A percentile compares a stretch with the other conserved stretches of the same genome.
These are phyloP conservation scores for Lagorchestes hirsutus DNA, from an alignment of 2,797 vertebrate species.

Conservation along the genomic window DNA sequence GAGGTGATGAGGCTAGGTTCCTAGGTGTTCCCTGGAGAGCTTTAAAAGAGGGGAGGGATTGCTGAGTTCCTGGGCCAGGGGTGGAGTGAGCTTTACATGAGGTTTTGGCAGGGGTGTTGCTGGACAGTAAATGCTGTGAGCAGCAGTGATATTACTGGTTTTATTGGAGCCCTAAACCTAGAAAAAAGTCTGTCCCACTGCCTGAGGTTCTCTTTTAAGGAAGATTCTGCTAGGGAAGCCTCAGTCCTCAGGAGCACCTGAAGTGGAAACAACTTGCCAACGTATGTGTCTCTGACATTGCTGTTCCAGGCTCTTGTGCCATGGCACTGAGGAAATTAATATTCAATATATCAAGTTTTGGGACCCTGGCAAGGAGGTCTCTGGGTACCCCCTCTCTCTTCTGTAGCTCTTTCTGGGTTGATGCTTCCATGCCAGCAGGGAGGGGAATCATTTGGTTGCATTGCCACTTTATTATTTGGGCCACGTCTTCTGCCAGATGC, in stretches of 20 bases:
- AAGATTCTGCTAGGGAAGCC: not conserved
- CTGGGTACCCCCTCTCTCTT: not conserved
- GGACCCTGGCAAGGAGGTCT: not conserved
- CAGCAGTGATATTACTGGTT: not conserved
- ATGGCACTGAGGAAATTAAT: not conserved
- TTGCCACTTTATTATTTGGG: not conserved
- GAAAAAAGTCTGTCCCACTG: not conserved
- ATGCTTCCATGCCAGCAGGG: constrained; percentile 42
- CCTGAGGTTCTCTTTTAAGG: not conserved
- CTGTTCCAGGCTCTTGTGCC: not conserved
- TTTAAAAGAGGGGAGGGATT: not conserved
- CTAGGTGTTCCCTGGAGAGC: not conserved
- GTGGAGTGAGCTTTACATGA: not conserved
- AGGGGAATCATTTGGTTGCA: constrained; percentile 43
- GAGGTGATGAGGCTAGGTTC: not conserved
- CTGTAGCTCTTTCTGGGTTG: constrained; percentile 7
- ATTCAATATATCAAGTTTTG: not conserved
- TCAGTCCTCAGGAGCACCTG: not conserved
- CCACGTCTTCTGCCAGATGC: constrained; percentile 20
- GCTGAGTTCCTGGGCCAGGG: not conserved
- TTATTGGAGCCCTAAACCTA: not conserved
- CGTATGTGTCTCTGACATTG: not conserved
- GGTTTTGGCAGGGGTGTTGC: not conserved
- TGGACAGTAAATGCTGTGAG: not conserved
- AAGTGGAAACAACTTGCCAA: not conserved